Evolutionary conservation across 2,113 vertebrate species (phyloP).

Genomic region (Anolis sagrei): DNA sequence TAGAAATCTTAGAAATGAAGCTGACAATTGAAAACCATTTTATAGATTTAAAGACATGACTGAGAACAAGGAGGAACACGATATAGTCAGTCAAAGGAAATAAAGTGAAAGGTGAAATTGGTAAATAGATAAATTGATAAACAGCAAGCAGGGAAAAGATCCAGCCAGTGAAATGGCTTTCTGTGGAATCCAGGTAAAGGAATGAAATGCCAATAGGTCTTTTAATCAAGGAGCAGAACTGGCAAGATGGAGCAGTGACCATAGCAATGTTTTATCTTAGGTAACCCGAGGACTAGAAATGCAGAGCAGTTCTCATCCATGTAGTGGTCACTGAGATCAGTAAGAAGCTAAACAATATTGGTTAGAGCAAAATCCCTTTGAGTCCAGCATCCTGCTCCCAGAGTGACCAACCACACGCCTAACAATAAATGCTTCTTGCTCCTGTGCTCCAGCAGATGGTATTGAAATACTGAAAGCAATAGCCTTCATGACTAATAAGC

Average conservation of each 20-base stretch:
- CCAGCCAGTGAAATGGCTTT: background rate
- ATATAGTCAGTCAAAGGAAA: slow-evolving; percentile 6
- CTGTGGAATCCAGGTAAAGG: background rate
- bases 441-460: too few relatives aligned
- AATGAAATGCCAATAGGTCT: background rate
- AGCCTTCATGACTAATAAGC: too few relatives aligned
- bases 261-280: background rate
- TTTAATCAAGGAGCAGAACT: background rate
- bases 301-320: background rate
- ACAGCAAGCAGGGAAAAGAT: background rate
- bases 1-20: slow-evolving; percentile 72
- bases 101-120: slow-evolving; percentile 20
- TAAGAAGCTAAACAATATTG: background rate
- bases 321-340: background rate
- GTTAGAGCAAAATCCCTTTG: background rate
- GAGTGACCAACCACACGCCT: too few relatives aligned
- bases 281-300: background rate
- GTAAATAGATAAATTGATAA: slow-evolving; percentile 33
- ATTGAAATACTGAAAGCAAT: too few relatives aligned
- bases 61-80: slow-evolving; percentile 18
- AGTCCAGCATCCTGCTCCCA: too few relatives aligned
- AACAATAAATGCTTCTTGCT: too few relatives aligned
- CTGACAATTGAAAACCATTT: slow-evolving; percentile 63
- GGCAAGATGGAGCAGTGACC: background rate
- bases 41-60: slow-evolving; percentile 45